phyloP scores from a whole-genome alignment of 2,888 invertebrate genomes.

The Eucriotettix oculatus region DNA sequence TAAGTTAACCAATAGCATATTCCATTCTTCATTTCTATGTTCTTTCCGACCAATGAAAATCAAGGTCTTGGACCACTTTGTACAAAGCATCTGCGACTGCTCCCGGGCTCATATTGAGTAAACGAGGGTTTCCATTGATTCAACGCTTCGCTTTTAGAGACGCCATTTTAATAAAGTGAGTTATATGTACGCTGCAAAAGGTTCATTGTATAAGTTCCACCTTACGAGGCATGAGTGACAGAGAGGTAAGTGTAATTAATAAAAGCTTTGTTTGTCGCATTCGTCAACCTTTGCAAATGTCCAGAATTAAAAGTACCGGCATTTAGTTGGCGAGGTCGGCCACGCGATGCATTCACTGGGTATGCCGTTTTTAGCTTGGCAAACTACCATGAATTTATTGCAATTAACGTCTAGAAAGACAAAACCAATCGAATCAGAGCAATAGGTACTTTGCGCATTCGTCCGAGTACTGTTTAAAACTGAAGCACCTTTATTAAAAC shows the following conservation, averaged over 20 bases:
- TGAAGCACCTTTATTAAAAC: too few species aligned
- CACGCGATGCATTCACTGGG: background rate
- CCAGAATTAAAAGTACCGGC: background rate
- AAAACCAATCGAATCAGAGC: too few species aligned
- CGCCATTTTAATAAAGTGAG: constrained; percentile 11
- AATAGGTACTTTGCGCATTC: too few species aligned
- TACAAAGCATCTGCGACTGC: too few species aligned
- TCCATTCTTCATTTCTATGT: too few species aligned
- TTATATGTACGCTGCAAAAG: constrained; percentile 12
- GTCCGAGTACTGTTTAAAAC: too few species aligned
- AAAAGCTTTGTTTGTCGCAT: background rate
- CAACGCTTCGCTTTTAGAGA: background rate
- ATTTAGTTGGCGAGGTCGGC: constrained; percentile 1
- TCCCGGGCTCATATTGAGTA: too few species aligned
- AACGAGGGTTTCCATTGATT: too few species aligned
- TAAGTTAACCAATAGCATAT: too few species aligned
- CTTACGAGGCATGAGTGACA: constrained; percentile 16
- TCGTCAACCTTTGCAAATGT: background rate
- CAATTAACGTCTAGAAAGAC: too few species aligned
- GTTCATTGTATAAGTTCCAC: constrained; percentile 9
- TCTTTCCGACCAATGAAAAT: too few species aligned
- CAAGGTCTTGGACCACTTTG: too few species aligned
- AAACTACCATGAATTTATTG: background rate
- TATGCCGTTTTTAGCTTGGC: background rate
- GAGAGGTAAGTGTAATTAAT: constrained; percentile 12